A percentile compares a stretch with the other conserved stretches of the same genome.
Conservation (phyloP, 2,797 vertebrate species). For the Rhynchonycteris naso region DNA sequence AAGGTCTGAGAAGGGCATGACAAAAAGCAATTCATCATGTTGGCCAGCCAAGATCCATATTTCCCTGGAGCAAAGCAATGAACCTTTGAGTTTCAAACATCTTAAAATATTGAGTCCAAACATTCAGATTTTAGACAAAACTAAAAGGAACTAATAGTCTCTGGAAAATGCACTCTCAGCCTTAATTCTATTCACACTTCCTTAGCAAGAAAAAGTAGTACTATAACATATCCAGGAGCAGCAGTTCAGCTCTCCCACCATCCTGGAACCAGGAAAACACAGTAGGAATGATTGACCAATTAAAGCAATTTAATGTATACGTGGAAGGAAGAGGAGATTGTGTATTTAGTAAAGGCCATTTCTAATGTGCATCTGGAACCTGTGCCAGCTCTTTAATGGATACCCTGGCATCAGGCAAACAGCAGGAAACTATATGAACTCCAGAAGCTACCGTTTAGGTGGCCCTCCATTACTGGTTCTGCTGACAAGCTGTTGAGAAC, state of each 20-base stretch:
- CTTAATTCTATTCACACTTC: not conserved
- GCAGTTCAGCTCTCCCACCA: not conserved
- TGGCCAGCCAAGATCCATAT: constrained; percentile 61
- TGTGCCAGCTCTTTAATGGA: constrained; percentile 72
- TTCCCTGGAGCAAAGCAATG: constrained; percentile 67
- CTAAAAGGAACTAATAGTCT: constrained; percentile 49
- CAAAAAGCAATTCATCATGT: constrained; percentile 70
- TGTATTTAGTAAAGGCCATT: constrained; percentile 53
- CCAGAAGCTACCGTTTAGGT: constrained; percentile 58
- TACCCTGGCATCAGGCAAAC: constrained; percentile 60
- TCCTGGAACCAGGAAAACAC: constrained; percentile 42
- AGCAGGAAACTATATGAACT: constrained; percentile 39
- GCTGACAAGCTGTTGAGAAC: constrained; percentile 57
- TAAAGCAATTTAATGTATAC: constrained; percentile 58
- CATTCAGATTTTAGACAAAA: constrained; percentile 55
- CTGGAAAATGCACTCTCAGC: constrained; percentile 27
- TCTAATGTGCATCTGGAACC: constrained; percentile 60
- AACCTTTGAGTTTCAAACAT: constrained; percentile 65
- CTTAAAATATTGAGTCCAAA: constrained; percentile 40
- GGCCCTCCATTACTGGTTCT: constrained; percentile 39
- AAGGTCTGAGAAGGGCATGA: constrained; percentile 62
- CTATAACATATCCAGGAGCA: not conserved
- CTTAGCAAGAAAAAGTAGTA: constrained; percentile 4
- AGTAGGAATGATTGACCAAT: constrained; percentile 57
- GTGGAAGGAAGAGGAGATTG: constrained; percentile 54